Evolutionary conservation across 2,113 vertebrate species (phyloP).

Genomic region (Bufo bufo): DNA sequence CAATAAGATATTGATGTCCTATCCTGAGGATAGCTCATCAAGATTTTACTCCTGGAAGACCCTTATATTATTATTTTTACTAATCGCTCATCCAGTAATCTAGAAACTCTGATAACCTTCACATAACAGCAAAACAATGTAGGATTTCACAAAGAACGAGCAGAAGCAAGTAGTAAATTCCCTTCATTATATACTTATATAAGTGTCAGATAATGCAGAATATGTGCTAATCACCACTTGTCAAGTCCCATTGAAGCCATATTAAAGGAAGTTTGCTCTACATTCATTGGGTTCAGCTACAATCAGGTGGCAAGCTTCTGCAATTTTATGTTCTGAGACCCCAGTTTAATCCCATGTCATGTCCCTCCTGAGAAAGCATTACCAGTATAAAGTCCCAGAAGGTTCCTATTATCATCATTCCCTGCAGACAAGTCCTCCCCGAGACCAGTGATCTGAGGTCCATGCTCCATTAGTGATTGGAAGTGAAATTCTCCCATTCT

Average conservation of each 20-base stretch:
- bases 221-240: neutral
- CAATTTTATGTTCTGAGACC: neutral
- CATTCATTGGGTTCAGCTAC: neutral
- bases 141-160: too few species aligned
- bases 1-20: too few species aligned
- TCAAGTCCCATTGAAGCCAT: neutral
- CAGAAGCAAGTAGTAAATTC: too few species aligned
- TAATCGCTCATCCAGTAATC: too few species aligned
- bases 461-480: neutral
- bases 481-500: conserved; percentile 2
- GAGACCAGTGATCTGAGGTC: neutral
- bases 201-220: too few species aligned
- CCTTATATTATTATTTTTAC: too few species aligned
- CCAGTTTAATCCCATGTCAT: neutral
- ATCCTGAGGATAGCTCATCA: too few species aligned
- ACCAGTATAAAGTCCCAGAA: neutral
- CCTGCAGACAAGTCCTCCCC: conserved; percentile 26
- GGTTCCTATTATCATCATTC: neutral
- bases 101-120: too few species aligned
- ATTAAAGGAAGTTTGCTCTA: neutral
- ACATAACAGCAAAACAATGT: too few species aligned
- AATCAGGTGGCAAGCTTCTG: neutral
- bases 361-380: neutral
- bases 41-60: too few species aligned
- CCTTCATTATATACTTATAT: too few species aligned